Base-by-base conservation (phyloP, 2,113 vertebrate species). In the Numida meleagris region DNA sequence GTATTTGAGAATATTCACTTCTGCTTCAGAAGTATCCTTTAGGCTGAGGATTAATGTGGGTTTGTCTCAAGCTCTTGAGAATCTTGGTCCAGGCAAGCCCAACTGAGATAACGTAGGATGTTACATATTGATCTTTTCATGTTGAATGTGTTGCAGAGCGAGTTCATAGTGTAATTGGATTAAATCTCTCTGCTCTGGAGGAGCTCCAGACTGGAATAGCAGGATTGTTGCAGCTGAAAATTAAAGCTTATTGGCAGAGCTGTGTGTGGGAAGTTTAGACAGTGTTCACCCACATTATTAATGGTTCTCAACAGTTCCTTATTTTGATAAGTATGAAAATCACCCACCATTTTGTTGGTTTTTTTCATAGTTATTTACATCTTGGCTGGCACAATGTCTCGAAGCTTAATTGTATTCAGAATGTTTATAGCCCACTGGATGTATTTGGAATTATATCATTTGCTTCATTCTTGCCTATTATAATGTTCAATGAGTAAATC, bases 311-410 rank as follows among this genome's bases (percentile, higher is more conserved):
- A 94, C 89, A 95, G 93, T 95, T 96, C 88, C 93, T 95, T 96
- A 93, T 96, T 97, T 96, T 97, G 96, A 97, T 96, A 96, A 94
- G 86, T 95, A 96, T 91, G 90, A 94, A 95, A 95, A 95, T 95
- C 68, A 91, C 86, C 90, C 86, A 86, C 82, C 6, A 12, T 33
- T 33, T 53, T 53, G 51, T 31, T 53, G 21, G 8, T 12, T 77
- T 93, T 93, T 94, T 96, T 45, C 29, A 55, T 16, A 2, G 80
- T 88, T 96, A 72, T 86, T 96, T 96, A 48, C 61, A 78, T 95
- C 76, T 90, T 84, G 80, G 88, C 89, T 90, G 89, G 84, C 91
- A 91, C 68, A 76, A 65, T 87, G 83, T 95, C 93, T 94, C 73
- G 88, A 93, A 95, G 91, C 95, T 53, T 94, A 95, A 96, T 95